Base-by-base conservation (phyloP, 2,888 invertebrate species). In the Strigamia transsilvanica region DNA sequence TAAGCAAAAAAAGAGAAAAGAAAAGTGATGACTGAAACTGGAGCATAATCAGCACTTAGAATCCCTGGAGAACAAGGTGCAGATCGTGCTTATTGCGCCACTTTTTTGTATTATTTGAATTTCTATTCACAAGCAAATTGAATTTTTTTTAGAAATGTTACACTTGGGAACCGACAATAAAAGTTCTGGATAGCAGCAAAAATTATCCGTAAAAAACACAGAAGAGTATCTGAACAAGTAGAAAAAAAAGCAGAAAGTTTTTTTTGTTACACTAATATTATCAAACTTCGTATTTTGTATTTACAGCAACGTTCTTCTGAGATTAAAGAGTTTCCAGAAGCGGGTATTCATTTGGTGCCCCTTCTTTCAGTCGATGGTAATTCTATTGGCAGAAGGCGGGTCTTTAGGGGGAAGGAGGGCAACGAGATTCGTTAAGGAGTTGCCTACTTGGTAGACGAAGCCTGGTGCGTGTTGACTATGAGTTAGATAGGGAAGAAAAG, bases 381-480 rank as follows among this genome's bases (percentile, higher is more conserved):
- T 61, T 61, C 61, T 61, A 61, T 61, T 61, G 61, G 61, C 61
- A 61, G 61, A 61, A 61, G 61, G 61, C 21, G 61, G 61, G 61
- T 61, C 61, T 61, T 61, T 61, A 61, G 61, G 61, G 61, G 61
- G 21, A 61, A 18, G 61, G 23, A 61, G 23, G 23, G 61, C 21
- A 61, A 61, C 61, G 61, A 61, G 61, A 61, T 61, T 61, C 61
- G 61, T 61, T 61, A 61, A 61, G 61, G 2, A 23, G 61, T 61
- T 61, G 61, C 61, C 61, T 61, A 23, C 21, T 61, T 61, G 61
- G 0, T 61, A 61, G 21, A 61, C 61, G 18, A 23, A 61, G 23
- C 21, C 18, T 61, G 21, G 18, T 18, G 10, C 61, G n/a, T 61
- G 61, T 61, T 61, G 61, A 61, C 61, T 38, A 38, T 18, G 61